These are phyloP conservation scores for Pseudorasbora parva DNA, from an alignment of 2,113 vertebrate species.

Conservation along the genomic window DNA sequence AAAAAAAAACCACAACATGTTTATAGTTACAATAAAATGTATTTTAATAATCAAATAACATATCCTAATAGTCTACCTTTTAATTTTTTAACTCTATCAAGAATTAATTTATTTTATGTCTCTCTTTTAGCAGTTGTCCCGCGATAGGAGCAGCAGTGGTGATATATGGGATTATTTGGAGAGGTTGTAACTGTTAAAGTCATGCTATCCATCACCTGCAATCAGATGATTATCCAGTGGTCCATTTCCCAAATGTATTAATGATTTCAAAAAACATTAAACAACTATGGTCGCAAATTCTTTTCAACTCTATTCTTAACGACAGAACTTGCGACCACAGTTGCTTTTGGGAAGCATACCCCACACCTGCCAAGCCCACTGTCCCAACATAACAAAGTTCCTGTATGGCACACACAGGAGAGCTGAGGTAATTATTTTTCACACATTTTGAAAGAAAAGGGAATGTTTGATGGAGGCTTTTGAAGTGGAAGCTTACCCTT, in stretches of 20 bases:
- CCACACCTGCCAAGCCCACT: neutral
- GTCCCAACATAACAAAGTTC: neutral
- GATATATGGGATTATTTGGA: neutral
- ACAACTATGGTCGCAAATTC: no score
- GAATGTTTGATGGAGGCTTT: neutral
- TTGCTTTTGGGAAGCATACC: no score
- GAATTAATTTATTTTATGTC: neutral
- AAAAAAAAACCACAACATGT: no score
- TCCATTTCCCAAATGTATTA: no score
- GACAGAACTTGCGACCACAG: no score
- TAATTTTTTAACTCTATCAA: neutral
- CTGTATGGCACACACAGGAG: neutral
- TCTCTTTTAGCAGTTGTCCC: neutral
- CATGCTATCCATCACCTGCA: neutral
- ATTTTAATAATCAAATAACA: neutral
- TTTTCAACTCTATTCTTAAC: no score
- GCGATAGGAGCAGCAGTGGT: neutral
- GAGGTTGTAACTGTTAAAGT: neutral
- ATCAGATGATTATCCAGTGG: neutral
- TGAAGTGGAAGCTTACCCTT: conserved; percentile 20
- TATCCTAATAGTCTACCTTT: neutral
- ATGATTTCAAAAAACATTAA: no score
- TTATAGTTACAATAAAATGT: no score
- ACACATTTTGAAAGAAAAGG: conserved; percentile 3
- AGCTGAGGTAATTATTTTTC: neutral